A percentile compares a stretch with the other conserved stretches of the same genome.
Conservation (phyloP, 2,888 invertebrate species). For the Drosophila koepferae region DNA sequence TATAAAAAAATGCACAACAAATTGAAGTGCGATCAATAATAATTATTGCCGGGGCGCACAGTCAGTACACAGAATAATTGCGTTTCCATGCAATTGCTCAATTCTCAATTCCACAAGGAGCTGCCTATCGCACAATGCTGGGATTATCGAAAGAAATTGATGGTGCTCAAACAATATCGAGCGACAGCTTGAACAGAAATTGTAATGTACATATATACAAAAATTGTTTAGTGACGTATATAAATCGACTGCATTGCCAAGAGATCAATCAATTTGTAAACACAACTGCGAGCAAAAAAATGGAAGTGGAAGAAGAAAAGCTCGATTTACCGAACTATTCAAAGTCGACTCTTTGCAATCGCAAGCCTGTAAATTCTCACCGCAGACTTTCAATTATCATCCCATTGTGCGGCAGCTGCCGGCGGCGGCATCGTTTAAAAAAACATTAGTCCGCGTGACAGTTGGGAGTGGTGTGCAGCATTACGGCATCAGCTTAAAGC, state of each 20-base stretch:
- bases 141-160: slow-evolving; percentile 68
- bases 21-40: slow-evolving; percentile 82
- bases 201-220: slow-evolving; percentile 17
- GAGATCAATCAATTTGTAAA: slow-evolving; percentile 5
- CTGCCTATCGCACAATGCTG: slow-evolving; percentile 59
- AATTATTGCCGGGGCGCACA: slow-evolving; percentile 75
- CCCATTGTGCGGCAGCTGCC: slow-evolving; percentile 48
- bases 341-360: not conserved
- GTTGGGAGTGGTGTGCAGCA: slow-evolving; percentile 26
- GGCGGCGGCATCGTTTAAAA: slow-evolving; percentile 68
- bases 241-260: slow-evolving; percentile 18
- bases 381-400: slow-evolving; percentile 39
- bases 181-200: slow-evolving; percentile 26
- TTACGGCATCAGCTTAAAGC: slow-evolving; percentile 46
- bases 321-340: not conserved
- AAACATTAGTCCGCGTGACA: slow-evolving; percentile 68
- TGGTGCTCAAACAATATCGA: slow-evolving; percentile 53
- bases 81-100: slow-evolving; percentile 80
- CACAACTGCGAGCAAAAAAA: too few relatives aligned
- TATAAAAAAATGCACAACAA: slow-evolving; percentile 69
- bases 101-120: slow-evolving; percentile 74
- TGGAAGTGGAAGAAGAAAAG: not conserved
- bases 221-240: slow-evolving; percentile 28
- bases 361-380: slow-evolving; percentile 13
- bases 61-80: slow-evolving; percentile 80